Evolutionary conservation across 2,113 vertebrate species (phyloP), one percentile per base, ranked within the genome.

Genomic region (Mastomys natalensis): DNA sequence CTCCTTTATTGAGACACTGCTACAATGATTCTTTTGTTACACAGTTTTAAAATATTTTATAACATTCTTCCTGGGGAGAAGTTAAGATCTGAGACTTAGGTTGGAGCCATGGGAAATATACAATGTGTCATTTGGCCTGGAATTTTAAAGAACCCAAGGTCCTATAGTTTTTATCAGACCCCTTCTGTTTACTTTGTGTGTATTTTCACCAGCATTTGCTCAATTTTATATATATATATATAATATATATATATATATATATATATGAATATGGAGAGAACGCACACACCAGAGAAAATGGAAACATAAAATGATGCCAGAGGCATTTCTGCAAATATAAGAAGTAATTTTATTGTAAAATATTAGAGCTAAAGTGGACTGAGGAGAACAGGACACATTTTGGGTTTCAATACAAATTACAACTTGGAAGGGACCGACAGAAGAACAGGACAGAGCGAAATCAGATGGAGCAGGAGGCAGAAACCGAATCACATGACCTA

Each of bases 1-100:
- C 98, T 99, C 98, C 97, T 99, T 99, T 99, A 99, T 99, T 99
- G 99, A 99, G 98, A 99, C 99, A 98, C 98, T 97, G 98, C 98
- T 99, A 99, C 99, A 99, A 99, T 98, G 98, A 98, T 98, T 98
- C 98, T 98, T 99, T 99, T 99, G 98, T 98, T 99, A 99, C 99
- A 99, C 99, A 99, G 99, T 99, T 99, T 99, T 99, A 98, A 99
- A 98, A 98, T 98, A 98, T 97, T 98, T 98, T 97, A 98, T 99
- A 99, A 98, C 97, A 98, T 98, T 97, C 97, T 96, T 95, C 97
- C 88, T 26, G 97, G 97, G 97, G 86, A 97, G 90, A 98, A 98
- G 95, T 98, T 95, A 96, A 95, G 96, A 95, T 93, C 87, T 3
- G 97, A 97, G 97, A 96, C 3, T 93, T 98, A 15, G 95, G 90